These are phyloP conservation scores for Xestia c-nigrum DNA, from an alignment of 2,888 invertebrate genomes.

Conservation along the genomic window DNA sequence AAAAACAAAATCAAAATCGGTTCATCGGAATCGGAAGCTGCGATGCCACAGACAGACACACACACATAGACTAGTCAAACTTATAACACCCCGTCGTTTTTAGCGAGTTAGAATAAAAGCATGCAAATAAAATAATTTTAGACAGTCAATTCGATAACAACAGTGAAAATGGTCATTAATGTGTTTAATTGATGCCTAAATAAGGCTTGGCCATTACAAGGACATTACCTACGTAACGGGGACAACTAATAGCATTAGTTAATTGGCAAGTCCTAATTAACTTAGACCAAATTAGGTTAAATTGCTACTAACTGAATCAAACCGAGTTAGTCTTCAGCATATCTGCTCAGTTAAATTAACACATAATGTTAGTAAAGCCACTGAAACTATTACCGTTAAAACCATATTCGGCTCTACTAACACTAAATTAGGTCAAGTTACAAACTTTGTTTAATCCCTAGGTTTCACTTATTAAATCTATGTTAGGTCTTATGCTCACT, in stretches of 20 bases:
- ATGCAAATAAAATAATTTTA: background rate
- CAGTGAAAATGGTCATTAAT: background rate
- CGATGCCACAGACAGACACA: too few species aligned
- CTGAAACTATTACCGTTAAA: slow-evolving; percentile 34
- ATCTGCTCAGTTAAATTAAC: slow-evolving; percentile 29
- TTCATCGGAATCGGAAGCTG: too few species aligned
- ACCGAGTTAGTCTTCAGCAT: background rate
- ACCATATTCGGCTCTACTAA: slow-evolving; percentile 21
- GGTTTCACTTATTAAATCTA: slow-evolving; percentile 44
- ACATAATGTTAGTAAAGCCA: slow-evolving; percentile 23
- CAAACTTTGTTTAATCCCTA: slow-evolving; percentile 48
- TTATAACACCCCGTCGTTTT: too few species aligned
- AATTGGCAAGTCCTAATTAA: slow-evolving; percentile 8
- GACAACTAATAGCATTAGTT: background rate
- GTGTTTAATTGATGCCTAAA: background rate
- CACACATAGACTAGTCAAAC: too few species aligned
- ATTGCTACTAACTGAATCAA: slow-evolving; percentile 15
- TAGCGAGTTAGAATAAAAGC: background rate
- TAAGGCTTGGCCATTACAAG: background rate
- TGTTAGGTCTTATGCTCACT: background rate
- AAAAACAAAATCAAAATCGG: too few species aligned
- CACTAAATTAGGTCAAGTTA: slow-evolving; percentile 45
- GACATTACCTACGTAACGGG: background rate
- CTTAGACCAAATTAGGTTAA: background rate
- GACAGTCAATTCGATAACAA: background rate